Evolutionary conservation across 1,140 invertebrate species (phyloP), one percentile per base, ranked within the genome.

Genomic region (Drosophila pectinifera): DNA sequence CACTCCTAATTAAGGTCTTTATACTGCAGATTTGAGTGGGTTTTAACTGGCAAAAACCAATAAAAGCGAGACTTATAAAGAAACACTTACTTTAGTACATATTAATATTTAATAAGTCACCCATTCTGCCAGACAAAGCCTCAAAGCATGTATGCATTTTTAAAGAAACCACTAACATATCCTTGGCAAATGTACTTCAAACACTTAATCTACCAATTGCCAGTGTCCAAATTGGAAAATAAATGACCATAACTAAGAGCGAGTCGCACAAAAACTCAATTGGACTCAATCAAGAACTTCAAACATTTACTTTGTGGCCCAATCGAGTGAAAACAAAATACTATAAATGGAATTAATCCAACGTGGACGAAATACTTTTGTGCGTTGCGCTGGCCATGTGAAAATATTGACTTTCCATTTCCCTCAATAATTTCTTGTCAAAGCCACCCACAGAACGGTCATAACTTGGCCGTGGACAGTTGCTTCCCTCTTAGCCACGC

Each of bases 311-410:
- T 48, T 57, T 70, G 59, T 14, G 53, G 28, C 28, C 51, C 64
- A 70, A 56, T 55, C 51, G 51, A 70, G 41, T 70, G 51, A 11
- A 56, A 48, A 48, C 31, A 34, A 70, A 70, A 70, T 70, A 57
- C 41, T 31, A 70, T 57, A 70, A 70, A 57, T 45, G 64, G 42
- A 70, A 56, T 70, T 57, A 46, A 48, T 48, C 16, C n/a, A n/a
- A 31, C 48, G 34, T 31, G 67, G 56, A 13, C 10, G 49, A 53
- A 53, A 36, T 53, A 53, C 31, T 51, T 34, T 53, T 22, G 28
- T 51, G 48, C 8, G 45, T 48, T 38, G 6, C n/a, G 14, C 28
- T 57, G 31, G 5, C 31, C 36, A 64, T 46, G 56, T 26, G 31
- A 18, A 38, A 41, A 51, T 51, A 39, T 18, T 51, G 67, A 70